Evolutionary conservation across 2,888 invertebrate genomes (phyloP), one percentile per base, ranked within the genome.

Genomic region (Drosophila quinaria): DNA sequence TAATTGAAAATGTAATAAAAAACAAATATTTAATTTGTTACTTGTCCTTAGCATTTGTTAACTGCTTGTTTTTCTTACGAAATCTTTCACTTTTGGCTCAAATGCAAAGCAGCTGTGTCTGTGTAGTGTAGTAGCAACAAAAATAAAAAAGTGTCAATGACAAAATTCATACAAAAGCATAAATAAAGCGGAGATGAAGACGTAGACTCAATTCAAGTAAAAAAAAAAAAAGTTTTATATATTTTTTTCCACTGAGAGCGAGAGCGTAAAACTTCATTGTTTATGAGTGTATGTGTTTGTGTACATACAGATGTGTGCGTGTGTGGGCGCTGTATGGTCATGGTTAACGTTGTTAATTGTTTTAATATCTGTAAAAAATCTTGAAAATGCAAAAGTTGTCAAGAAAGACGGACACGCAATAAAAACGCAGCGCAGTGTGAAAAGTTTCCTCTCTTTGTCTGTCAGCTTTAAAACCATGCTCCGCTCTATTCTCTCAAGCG

Each of bases 351-450:
- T 72, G 64, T 51, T 37, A 25, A 56, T 46, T 49, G 50, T 54
- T 80, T 75, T 70, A 87, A 79, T 74, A 87, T 73, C 70, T 61
- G 25, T 25, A 58, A 55, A 80, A 78, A 80, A 87, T 87, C 74
- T 84, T 69, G 56, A 66, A 70, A 85, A 78, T 87, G 70, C 72
- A 75, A 80, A 81, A 80, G 58, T 80, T 87, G 76, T 73, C 78
- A 78, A 70, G 63, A 71, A 68, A 50, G 46, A 70, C 58, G 55
- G 58, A 66, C 75, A 87, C 56, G 77, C 87, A 76, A 81, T 72
- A 71, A 70, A 77, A 70, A 68, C 52, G 80, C 74, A 80, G 41
- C 60, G 55, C 61, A 74, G 65, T 74, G 78, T 72, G 52, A 77
- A 77, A 73, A 69, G 49, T 55, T 41, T 46, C 29, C 35, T 25